Percentiles rank a stretch among this genome's conserved stretches.
Conservation (phyloP, 2,888 invertebrate species). For the Rotaria socialis region DNA sequence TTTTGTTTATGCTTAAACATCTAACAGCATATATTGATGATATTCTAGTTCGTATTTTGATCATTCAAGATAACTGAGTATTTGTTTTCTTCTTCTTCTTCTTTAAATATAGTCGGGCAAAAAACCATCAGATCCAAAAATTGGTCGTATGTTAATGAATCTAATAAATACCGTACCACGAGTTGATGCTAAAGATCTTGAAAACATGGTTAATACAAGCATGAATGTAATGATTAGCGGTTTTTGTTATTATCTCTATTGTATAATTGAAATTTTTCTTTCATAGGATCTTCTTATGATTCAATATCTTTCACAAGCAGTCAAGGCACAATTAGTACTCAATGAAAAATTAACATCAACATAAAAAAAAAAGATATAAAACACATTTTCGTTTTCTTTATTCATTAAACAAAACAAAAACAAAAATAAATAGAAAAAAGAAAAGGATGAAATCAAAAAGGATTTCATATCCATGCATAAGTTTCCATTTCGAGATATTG, state of each 20-base stretch:
- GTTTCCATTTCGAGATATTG: no score
- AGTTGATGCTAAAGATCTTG: constrained; percentile 82
- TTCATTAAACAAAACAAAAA: neutral
- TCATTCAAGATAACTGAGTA: neutral
- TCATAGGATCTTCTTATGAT: constrained; percentile 82
- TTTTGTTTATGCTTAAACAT: constrained; percentile 25
- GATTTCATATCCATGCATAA: neutral
- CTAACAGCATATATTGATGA: constrained; percentile 74
- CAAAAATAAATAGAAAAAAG: neutral
- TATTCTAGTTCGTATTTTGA: constrained; percentile 65
- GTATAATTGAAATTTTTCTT: neutral
- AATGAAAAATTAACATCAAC: constrained; percentile 76
- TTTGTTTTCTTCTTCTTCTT: constrained; percentile 20
- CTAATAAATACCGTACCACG: constrained; percentile 87
- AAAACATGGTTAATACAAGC: constrained; percentile 87
- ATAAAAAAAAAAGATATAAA: neutral
- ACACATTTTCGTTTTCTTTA: neutral
- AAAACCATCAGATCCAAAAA: constrained; percentile 54
- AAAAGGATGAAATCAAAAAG: neutral
- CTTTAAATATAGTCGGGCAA: constrained; percentile 65
- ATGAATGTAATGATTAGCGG: constrained; percentile 68
- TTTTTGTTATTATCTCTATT: no score
- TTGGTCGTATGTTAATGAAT: constrained; percentile 82
- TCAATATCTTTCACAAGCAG: constrained; percentile 85
- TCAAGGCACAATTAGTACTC: constrained; percentile 88